Base-by-base conservation (phyloP, 1,140 invertebrate genomes). In the Neomicropteryx cornuta region DNA sequence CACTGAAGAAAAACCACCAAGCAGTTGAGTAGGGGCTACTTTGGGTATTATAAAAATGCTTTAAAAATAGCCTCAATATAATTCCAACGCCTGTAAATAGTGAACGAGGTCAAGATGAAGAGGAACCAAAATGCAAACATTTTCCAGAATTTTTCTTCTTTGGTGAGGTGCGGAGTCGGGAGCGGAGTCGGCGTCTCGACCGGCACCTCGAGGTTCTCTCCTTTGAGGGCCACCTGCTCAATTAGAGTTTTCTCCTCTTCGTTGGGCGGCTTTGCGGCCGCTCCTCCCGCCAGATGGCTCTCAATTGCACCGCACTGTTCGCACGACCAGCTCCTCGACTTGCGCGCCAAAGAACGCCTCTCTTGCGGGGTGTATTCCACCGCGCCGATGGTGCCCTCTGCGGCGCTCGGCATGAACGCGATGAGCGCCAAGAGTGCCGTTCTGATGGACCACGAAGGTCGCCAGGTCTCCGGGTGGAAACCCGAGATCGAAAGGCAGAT, bases 391-490 rank as follows among this genome's bases (percentile, higher is more conserved):
- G 87, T 87, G 16, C 87, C 86, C 44, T 75, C 76, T 27, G 81
- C 81, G 30, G 76, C 70, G 11, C 85, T 87, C 2, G 87, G 87
- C 85, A 95, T 90, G 55, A 94, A 94, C 10, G 83, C 81, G 46
- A 93, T 89, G 16, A 95, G 67, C n/a, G 89, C 90, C 33, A 94
- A 56, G 16, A 95, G 60, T 19, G 88, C 89, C 29, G 90, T 95
- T 39, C 90, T 70, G 41, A 94, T 89, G 32, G 87, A 91, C 90
- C 89, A 94, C 4, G 84, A 89, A 14, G 89, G 89, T 51, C 88
- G 83, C 90, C 90, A 95, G 16, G 86, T 88, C 65, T 94, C 90
- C 3, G 90, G 90, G 66, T 95, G 90, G 65, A 92, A 79, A 4
- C 87, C 87, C 38, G 87, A 92, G 47, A 95, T 95, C 47, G 85